phyloP scores from a whole-genome alignment of 2,888 invertebrate species.

The Papilio protenor region DNA sequence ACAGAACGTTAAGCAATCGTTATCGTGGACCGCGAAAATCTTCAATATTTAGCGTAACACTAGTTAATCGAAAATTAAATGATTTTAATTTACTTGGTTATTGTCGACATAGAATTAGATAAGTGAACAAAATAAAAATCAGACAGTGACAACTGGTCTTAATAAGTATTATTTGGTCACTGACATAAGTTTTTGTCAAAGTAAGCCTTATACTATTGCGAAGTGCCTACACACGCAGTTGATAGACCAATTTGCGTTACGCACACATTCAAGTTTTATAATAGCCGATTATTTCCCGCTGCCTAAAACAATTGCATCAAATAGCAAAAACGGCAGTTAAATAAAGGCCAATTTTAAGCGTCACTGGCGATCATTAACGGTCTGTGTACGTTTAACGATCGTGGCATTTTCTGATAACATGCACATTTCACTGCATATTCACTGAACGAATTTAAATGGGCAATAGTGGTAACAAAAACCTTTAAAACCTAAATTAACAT shows the following conservation, averaged over 20 bases:
- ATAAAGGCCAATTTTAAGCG: conserved; percentile 27
- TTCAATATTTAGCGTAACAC: conserved; percentile 7
- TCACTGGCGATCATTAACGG: conserved; percentile 23
- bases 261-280: background rate
- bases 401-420: conserved; percentile 1
- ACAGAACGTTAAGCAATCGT: background rate
- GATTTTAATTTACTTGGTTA: background rate
- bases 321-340: conserved; percentile 30
- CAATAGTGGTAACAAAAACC: background rate
- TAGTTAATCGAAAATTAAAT: background rate
- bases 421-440: conserved; percentile 1
- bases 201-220: background rate
- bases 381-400: conserved; percentile 18
- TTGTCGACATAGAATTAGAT: background rate
- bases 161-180: background rate
- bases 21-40: conserved; percentile 8
- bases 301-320: conserved; percentile 30
- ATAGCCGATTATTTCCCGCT: conserved; percentile 19
- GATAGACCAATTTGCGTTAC: background rate
- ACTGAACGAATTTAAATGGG: background rate
- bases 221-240: too few relatives aligned
- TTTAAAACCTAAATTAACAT: background rate
- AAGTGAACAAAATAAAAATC: background rate
- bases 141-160: background rate
- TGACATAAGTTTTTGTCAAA: background rate